Conservation (phyloP, 2,888 invertebrate genomes). For the Mesorhabditis belari region DNA sequence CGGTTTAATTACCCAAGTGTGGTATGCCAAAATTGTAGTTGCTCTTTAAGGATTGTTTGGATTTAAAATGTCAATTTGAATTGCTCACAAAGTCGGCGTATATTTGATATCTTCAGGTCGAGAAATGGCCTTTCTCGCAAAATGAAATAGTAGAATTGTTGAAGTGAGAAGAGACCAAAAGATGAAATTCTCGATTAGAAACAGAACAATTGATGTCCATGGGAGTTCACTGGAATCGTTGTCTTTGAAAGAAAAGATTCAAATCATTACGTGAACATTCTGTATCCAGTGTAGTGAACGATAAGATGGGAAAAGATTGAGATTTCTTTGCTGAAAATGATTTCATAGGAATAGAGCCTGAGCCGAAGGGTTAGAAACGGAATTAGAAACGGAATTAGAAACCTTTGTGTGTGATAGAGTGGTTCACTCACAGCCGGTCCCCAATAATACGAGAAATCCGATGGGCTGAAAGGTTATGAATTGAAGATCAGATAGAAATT, state of each 20-base stretch:
- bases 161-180: not conserved
- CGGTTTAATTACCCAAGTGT: too few relatives aligned
- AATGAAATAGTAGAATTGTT: not conserved
- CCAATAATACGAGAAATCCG: too few relatives aligned
- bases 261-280: not conserved
- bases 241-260: not conserved
- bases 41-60: too few relatives aligned
- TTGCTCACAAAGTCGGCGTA: not conserved
- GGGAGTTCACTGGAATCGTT: not conserved
- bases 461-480: too few relatives aligned
- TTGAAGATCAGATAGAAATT: too few relatives aligned
- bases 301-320: not conserved
- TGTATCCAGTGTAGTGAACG: not conserved
- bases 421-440: not conserved
- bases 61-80: too few relatives aligned
- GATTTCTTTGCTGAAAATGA: not conserved
- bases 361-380: too few relatives aligned
- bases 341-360: too few relatives aligned
- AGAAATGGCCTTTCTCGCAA: not conserved
- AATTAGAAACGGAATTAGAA: too few relatives aligned
- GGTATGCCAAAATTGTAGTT: too few relatives aligned
- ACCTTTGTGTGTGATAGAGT: too few relatives aligned
- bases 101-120: not conserved
- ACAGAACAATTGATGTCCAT: not conserved
- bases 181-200: not conserved